Evolutionary conservation across 2,797 vertebrate species (phyloP).

Genomic region (Anabas testudineus): DNA sequence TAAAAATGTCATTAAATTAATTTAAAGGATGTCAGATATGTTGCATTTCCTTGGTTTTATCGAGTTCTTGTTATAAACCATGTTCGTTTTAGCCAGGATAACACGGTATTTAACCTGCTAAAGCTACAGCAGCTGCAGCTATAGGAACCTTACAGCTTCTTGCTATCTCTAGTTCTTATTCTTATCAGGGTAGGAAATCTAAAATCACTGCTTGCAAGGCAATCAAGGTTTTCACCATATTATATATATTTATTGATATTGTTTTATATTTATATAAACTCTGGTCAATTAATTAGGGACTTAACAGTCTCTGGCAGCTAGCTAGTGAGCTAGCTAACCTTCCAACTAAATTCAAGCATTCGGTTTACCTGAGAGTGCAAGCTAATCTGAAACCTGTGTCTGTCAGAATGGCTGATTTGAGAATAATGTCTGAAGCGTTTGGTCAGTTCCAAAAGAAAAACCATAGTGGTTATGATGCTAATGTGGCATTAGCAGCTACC

Average conservation of each 20-base stretch:
- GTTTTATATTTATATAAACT: too few relatives aligned
- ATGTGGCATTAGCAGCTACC: slow-evolving; percentile 34
- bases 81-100: background rate
- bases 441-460: background rate
- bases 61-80: background rate
- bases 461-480: background rate
- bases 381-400: slow-evolving; percentile 26
- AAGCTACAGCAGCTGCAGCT: background rate
- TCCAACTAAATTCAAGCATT: slow-evolving; percentile 28
- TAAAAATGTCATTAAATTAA: background rate
- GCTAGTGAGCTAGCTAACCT: slow-evolving; percentile 24
- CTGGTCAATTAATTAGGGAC: too few relatives aligned
- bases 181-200: background rate
- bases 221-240: slow-evolving; percentile 1
- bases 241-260: too few relatives aligned
- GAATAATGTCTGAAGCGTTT: slow-evolving; percentile 50
- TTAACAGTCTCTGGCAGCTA: background rate
- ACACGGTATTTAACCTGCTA: background rate
- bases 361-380: slow-evolving; percentile 66
- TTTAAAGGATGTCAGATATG: background rate
- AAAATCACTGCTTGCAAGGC: slow-evolving; percentile 5
- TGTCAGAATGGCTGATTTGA: slow-evolving; percentile 54
- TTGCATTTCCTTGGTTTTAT: background rate
- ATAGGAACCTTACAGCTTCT: background rate
- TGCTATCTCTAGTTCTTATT: background rate